phyloP scores from a whole-genome alignment of 2,797 vertebrate genomes.

The Coracias cyanogaster region DNA sequence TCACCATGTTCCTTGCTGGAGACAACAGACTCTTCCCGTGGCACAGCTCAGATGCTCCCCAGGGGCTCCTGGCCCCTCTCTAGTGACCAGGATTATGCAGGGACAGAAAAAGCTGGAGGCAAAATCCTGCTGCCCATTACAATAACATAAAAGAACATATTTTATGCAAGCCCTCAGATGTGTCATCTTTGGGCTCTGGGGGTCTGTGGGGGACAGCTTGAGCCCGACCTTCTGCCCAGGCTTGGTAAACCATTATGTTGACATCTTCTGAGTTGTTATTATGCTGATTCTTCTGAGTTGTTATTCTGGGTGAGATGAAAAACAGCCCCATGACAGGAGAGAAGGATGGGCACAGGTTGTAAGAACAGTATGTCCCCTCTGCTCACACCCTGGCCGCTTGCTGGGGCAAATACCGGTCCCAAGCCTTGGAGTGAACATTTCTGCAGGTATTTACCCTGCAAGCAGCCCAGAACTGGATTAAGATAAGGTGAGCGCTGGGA shows the following conservation, averaged over 20 bases:
- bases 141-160: background rate
- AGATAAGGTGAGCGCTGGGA: background rate
- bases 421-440: background rate
- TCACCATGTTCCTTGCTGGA: accelerated
- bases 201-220: background rate
- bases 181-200: background rate
- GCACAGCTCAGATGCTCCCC: background rate
- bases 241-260: accelerated
- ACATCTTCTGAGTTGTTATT: background rate
- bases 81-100: background rate
- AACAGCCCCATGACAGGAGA: background rate
- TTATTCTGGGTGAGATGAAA: background rate
- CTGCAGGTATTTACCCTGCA: conserved; percentile 35
- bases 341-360: background rate
- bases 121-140: background rate
- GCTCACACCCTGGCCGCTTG: background rate
- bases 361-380: background rate
- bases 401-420: conserved; percentile 1
- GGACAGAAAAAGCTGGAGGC: background rate
- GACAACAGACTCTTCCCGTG: background rate
- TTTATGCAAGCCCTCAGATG: background rate
- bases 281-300: background rate
- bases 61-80: background rate
- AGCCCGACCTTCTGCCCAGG: background rate
- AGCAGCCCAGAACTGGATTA: conserved; percentile 30